Evolutionary conservation across 2,113 vertebrate species (phyloP).

Genomic region (Cottus gobio): DNA sequence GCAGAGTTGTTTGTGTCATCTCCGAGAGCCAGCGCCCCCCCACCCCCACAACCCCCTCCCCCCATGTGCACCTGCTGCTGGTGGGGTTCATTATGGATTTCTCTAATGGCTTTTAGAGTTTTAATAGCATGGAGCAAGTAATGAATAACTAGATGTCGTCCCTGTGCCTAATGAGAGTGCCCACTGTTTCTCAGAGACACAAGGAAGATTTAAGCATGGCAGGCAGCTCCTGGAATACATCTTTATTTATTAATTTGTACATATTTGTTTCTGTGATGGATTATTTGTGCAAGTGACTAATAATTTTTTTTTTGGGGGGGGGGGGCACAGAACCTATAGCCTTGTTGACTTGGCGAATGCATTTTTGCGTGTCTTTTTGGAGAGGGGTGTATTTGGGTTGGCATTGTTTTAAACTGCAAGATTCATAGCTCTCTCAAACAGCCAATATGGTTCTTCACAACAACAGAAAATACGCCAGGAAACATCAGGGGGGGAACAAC

Average conservation of each 20-base stretch:
- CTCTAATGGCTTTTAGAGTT: constrained; percentile 82
- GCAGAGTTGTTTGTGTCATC: constrained; percentile 73
- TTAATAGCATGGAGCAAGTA: constrained; percentile 78
- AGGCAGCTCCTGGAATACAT: constrained; percentile 63
- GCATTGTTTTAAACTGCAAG: constrained; percentile 2
- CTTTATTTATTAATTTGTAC: constrained; percentile 69
- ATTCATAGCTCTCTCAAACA: constrained; percentile 2
- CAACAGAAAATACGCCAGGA: constrained; percentile 42
- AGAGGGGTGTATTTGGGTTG: constrained; percentile 7
- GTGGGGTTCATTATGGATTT: constrained; percentile 79
- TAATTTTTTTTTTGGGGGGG: constrained; percentile 16
- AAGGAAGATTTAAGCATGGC: constrained; percentile 54
- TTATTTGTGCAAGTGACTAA: constrained; percentile 54
- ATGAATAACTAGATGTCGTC: constrained; percentile 80
- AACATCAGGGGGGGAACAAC: constrained; percentile 36
- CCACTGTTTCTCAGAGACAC: constrained; percentile 69
- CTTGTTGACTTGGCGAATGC: constrained; percentile 30
- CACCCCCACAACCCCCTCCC: background rate
- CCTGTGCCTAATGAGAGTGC: constrained; percentile 77
- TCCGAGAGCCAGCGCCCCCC: constrained; percentile 48
- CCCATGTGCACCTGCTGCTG: constrained; percentile 78
- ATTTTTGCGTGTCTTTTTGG: background rate
- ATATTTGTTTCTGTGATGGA: constrained; percentile 69
- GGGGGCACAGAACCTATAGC: constrained; percentile 7
- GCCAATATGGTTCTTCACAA: constrained; percentile 26